phyloP scores from a whole-genome alignment of 2,113 vertebrate species.

The Dipodomys ordii region DNA sequence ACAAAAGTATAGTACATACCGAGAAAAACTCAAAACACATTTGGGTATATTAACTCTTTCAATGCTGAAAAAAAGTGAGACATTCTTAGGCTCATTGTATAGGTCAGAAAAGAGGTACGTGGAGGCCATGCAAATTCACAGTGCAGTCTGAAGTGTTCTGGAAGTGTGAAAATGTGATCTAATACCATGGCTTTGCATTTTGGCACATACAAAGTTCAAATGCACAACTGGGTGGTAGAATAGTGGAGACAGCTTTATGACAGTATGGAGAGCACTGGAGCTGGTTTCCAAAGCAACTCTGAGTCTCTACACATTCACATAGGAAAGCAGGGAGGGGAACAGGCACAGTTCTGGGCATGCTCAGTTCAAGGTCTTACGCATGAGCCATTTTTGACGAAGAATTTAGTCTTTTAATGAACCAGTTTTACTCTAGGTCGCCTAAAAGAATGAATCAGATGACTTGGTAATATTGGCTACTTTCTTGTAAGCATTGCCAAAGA shows the following conservation, averaged over 20 bases:
- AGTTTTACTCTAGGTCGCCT: background rate
- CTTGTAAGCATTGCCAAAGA: background rate
- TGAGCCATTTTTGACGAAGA: background rate
- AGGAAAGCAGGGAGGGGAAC: background rate
- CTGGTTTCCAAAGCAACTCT: background rate
- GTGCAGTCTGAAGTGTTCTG: too few species aligned
- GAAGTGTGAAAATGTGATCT: background rate
- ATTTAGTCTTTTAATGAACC: background rate
- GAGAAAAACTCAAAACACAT: background rate
- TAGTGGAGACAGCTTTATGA: background rate
- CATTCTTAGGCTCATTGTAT: background rate
- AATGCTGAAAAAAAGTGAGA: background rate
- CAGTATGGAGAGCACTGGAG: background rate
- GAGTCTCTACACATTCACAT: background rate
- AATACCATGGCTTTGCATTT: background rate
- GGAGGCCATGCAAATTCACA: background rate
- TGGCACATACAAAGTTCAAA: background rate
- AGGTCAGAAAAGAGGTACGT: background rate
- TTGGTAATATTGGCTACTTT: background rate
- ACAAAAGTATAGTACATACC: fast-evolving
- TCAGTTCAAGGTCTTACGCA: background rate
- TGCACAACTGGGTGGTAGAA: fast-evolving
- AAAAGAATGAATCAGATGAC: background rate
- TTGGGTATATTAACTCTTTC: background rate
- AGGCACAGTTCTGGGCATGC: background rate